These are phyloP conservation scores for Lutjanus erythropterus DNA, from an alignment of 2,113 vertebrate genomes.

Conservation along the genomic window DNA sequence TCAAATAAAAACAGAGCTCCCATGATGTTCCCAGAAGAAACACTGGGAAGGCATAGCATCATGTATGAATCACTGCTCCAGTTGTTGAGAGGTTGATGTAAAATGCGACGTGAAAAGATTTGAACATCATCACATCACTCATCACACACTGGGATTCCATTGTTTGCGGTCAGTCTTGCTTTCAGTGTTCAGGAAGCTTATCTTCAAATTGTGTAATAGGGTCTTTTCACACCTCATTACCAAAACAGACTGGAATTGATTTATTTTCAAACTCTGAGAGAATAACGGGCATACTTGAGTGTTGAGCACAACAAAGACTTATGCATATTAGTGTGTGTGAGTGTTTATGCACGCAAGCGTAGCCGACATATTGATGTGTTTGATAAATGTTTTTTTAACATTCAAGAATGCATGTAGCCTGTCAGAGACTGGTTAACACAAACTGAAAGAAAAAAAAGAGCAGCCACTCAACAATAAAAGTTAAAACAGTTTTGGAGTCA, in stretches of 20 bases:
- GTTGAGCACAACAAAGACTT: slow-evolving; percentile 24
- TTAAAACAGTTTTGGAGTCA: neutral
- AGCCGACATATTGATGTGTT: slow-evolving; percentile 37
- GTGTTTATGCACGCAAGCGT: neutral
- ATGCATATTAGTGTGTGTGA: slow-evolving; percentile 6
- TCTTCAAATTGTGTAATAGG: slow-evolving; percentile 74
- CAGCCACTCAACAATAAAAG: neutral
- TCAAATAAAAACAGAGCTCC: slow-evolving; percentile 3
- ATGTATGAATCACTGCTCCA: slow-evolving; percentile 43
- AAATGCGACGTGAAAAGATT: slow-evolving; percentile 62
- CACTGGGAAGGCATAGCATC: slow-evolving; percentile 18
- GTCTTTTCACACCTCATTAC: slow-evolving; percentile 84
- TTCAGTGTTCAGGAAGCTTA: slow-evolving; percentile 77
- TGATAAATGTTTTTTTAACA: slow-evolving; percentile 33
- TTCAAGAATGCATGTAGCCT: slow-evolving; percentile 12
- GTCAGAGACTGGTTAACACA: slow-evolving; percentile 7
- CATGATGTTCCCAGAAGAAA: slow-evolving; percentile 48
- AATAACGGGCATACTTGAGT: slow-evolving; percentile 46
- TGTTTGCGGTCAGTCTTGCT: slow-evolving; percentile 71
- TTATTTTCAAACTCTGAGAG: slow-evolving; percentile 55
- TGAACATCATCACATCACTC: slow-evolving; percentile 72
- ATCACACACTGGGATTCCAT: slow-evolving; percentile 57
- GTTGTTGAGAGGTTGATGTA: slow-evolving; percentile 37
- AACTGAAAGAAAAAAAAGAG: neutral
- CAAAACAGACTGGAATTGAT: slow-evolving; percentile 67